A percentile compares a stretch with the other conserved stretches of the same genome.
Conservation (phyloP, 2,888 invertebrate genomes). For the Coleophora deauratella region DNA sequence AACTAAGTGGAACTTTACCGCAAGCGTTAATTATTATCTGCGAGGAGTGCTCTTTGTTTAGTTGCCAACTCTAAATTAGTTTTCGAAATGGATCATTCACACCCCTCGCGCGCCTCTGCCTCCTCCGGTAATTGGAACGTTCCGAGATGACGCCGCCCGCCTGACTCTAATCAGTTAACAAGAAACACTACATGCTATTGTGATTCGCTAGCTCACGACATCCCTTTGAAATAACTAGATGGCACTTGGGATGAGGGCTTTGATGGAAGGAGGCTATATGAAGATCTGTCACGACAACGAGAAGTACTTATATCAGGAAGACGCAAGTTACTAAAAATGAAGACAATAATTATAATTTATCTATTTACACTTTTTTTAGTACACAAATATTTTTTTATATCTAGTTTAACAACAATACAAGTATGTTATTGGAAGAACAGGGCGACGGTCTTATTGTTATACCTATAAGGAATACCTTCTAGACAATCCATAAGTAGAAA, state of each 20-base stretch:
- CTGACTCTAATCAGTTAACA: slow-evolving; percentile 71
- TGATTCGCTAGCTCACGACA: slow-evolving; percentile 40
- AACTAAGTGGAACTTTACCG: slow-evolving; percentile 71
- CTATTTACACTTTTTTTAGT: no score
- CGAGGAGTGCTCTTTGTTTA: slow-evolving; percentile 74
- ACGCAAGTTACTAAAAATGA: no score
- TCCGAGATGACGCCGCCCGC: slow-evolving; percentile 71
- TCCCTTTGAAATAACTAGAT: slow-evolving; percentile 21
- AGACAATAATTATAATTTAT: no score
- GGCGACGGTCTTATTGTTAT: no score
- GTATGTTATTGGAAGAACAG: no score
- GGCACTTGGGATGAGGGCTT: slow-evolving; percentile 1
- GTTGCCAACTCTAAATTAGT: slow-evolving; percentile 75
- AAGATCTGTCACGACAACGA: no score
- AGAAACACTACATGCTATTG: slow-evolving; percentile 61
- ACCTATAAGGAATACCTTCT: no score
- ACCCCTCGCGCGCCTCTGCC: slow-evolving; percentile 40
- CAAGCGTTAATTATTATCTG: slow-evolving; percentile 75
- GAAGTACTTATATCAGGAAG: no score
- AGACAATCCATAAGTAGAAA: no score
- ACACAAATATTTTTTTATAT: no score
- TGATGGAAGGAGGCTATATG: no score
- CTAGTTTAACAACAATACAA: no score
- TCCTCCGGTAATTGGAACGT: slow-evolving; percentile 69
- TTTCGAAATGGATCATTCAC: slow-evolving; percentile 75